Evolutionary conservation across 2,888 invertebrate species (phyloP).

Genomic region (Leuctra nigra): DNA sequence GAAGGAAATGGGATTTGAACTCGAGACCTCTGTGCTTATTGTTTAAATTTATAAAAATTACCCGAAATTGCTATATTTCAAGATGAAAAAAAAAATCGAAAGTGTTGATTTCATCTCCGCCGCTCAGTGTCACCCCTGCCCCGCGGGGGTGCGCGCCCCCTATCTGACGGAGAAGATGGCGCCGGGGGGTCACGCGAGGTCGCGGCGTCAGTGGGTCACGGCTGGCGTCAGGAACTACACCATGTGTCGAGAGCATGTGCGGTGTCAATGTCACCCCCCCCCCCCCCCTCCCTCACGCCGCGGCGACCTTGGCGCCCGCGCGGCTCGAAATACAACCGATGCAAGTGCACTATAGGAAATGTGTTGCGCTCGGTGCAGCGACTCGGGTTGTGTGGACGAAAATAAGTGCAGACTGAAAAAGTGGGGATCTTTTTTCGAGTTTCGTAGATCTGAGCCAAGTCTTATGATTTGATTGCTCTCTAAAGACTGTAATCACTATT

Average conservation of each 20-base stretch:
- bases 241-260: background rate
- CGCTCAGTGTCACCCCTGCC: too few species aligned
- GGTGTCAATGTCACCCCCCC: constrained; percentile 2
- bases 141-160: too few species aligned
- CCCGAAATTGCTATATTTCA: too few species aligned
- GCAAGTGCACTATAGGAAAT: background rate
- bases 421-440: background rate
- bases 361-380: background rate
- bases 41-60: too few species aligned
- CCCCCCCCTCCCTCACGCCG: background rate
- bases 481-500: too few species aligned
- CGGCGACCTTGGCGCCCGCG: background rate
- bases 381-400: background rate
- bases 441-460: background rate
- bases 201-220: constrained; percentile 3
- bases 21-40: too few species aligned
- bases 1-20: too few species aligned
- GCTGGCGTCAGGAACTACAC: background rate
- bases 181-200: background rate
- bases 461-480: too few species aligned
- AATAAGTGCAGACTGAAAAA: background rate
- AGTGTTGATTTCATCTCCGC: too few species aligned
- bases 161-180: too few species aligned
- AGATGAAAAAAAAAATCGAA: too few species aligned
- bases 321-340: constrained; percentile 1